A percentile compares a stretch with the other conserved stretches of the same genome.
Conservation (phyloP, 2,113 vertebrate species). For the Spermophilus dauricus region DNA sequence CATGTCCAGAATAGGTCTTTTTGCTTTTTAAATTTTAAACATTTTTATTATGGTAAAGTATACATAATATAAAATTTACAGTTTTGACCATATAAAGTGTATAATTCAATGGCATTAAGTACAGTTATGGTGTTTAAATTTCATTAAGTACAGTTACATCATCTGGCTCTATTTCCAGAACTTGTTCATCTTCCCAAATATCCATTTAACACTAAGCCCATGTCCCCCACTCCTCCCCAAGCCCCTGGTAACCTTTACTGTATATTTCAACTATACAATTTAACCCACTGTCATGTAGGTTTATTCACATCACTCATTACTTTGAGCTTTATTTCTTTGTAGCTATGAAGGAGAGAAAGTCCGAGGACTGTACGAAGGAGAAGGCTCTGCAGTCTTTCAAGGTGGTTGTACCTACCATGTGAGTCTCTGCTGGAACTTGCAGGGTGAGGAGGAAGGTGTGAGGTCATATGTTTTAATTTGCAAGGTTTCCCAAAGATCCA, state of each 20-base stretch:
- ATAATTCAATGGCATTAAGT: not conserved
- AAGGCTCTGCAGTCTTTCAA: constrained; percentile 91
- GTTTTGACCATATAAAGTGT: not conserved
- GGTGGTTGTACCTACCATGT: constrained; percentile 93
- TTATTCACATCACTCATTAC: not conserved
- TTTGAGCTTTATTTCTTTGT: constrained; percentile 69
- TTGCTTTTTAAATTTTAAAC: not conserved
- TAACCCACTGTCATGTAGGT: not conserved
- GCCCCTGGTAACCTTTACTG: not conserved
- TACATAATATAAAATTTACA: not conserved
- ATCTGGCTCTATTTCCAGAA: not conserved
- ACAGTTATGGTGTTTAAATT: not conserved
- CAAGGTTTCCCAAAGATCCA: not conserved
- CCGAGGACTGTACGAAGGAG: constrained; percentile 89
- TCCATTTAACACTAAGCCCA: too few species aligned
- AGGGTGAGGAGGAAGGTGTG: not conserved
- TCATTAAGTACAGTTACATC: not conserved
- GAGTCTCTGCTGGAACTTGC: constrained; percentile 57
- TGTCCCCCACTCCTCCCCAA: not conserved
- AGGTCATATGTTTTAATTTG: not conserved
- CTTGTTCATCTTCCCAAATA: not conserved
- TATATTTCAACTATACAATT: not conserved
- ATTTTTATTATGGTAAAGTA: not conserved
- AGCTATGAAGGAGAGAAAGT: constrained; percentile 93
- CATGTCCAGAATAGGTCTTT: not conserved